These are phyloP conservation scores for Corynorhinus townsendii DNA, from an alignment of 2,113 vertebrate genomes.

Conservation along the genomic window DNA sequence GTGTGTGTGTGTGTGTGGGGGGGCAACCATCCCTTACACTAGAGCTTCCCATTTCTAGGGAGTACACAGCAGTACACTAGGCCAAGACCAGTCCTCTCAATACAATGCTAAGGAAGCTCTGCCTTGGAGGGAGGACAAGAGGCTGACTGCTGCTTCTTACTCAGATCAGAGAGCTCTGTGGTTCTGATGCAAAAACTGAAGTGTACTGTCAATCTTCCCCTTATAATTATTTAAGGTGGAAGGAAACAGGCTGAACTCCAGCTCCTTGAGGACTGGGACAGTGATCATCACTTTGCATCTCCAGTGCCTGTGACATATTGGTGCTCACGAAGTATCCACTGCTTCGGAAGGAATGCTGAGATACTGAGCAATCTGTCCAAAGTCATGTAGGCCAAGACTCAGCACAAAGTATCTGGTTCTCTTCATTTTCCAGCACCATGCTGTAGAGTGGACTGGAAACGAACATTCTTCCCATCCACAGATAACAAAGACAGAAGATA, in stretches of 20 bases:
- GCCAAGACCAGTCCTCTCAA: background rate
- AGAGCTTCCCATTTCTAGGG: background rate
- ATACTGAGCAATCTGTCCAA: background rate
- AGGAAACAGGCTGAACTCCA: background rate
- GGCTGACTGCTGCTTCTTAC: background rate
- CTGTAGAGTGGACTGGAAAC: background rate
- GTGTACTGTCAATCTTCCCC: background rate
- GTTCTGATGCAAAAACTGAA: background rate
- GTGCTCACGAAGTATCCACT: background rate
- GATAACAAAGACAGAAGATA: slow-evolving; percentile 53
- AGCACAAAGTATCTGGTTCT: background rate
- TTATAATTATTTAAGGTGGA: background rate
- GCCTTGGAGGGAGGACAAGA: background rate
- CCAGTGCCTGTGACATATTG: background rate
- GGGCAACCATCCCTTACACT: background rate
- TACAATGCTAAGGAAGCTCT: background rate
- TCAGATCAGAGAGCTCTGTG: background rate
- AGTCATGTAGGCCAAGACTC: background rate
- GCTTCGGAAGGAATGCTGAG: background rate
- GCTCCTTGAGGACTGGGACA: background rate
- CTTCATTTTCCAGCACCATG: background rate
- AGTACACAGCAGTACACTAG: background rate
- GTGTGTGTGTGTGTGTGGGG: background rate
- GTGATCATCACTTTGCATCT: background rate
- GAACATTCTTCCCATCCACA: slow-evolving; percentile 28